Evolutionary conservation across 2,797 vertebrate genomes (phyloP), one percentile per base, ranked within the genome.

Genomic region (Urocyon cinereoargenteus): DNA sequence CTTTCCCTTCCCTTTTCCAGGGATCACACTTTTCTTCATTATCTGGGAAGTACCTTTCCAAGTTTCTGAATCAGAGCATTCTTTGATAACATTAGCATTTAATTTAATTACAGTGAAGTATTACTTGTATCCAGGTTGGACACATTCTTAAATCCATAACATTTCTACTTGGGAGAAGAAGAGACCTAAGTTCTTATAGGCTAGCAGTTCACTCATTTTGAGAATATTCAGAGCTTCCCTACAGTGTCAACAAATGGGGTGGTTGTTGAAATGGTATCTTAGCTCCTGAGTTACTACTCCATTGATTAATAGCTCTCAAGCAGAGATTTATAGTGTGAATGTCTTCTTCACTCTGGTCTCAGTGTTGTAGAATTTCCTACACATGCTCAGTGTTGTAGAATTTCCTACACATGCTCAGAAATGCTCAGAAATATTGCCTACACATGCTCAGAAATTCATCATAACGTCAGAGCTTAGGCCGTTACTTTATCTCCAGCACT

Each of bases 401-500:
- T n/a, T n/a, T n/a, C 7, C n/a, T n/a, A n/a, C n/a, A n/a, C n/a
- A n/a, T n/a, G n/a, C n/a, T n/a, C n/a, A n/a, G n/a, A n/a, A n/a
- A n/a, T n/a, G n/a, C n/a, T 87, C 13, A 18, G 82, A 87, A 93
- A 77, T 40, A 34, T 26, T 68, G 40, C 7, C n/a, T n/a, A n/a
- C n/a, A n/a, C n/a, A n/a, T n/a, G n/a, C n/a, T n/a, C n/a, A n/a
- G n/a, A n/a, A n/a, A n/a, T n/a, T 5, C 13, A 57, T 73, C 13
- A 19, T 73, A 75, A 84, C 34, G 28, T 79, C 55, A 73, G 40
- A 86, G 6, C 19, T 70, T 72, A 55, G 22, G 21, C 31, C 64
- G 9, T 36, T n/a, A 83, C 72, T 94, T 96, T 73, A 81, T 93
- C 57, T 82, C 93, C 0, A 89, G 90, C 68, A 86, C 21, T 66